Base-by-base conservation (phyloP, 2,113 vertebrate genomes). In the Aythya baeri region DNA sequence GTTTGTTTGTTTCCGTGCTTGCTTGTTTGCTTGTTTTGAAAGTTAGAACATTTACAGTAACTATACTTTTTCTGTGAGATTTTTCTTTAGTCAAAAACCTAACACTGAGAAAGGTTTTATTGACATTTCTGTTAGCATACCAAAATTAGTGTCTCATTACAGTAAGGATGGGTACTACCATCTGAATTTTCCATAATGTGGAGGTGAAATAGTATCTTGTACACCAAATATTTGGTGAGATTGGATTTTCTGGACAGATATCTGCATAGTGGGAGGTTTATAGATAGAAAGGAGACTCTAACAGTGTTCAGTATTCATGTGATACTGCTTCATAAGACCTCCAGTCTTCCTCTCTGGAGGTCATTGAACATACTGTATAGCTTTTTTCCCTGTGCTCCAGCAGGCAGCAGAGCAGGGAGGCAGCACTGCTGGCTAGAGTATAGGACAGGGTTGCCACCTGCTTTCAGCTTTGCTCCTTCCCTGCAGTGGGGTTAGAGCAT, bases 371-470 rank as follows among this genome's bases (percentile, higher is more conserved):
- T 43, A 63, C 27, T 91, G 32, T 27, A 15, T 70, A 52, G 25
- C 32, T 83, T 83, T 61, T 43, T 6, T 43, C 32, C 27, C 8
- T 34, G 68, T 75, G 18, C 18, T 83, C 6, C 11, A 22, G 25
- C 43, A 43, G 9, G 15, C 31, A 52, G n/a, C 58, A 49, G n/a
- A 81, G 41, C 41, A 55, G 21, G 7, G 13, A 77, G 25, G 34
- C 32, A 80, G 11, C 18, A 6, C 20, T 65, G 21, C 49, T 52
- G 38, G 18, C 11, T 1, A 0, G 1, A 8, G 16, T 73, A 23
- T 12, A 34, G 43, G 34, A 66, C 57, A 9, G 10, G 1, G 8
- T 57, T 31, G 63, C 26, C 12, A 15, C 8, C 9, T 63, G 11
- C 15, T 13, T 76, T 23, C n/a, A 63, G 36, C 20, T 32, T 46